Evolutionary conservation across 2,797 vertebrate species (phyloP).

Genomic region (Carapus acus): DNA sequence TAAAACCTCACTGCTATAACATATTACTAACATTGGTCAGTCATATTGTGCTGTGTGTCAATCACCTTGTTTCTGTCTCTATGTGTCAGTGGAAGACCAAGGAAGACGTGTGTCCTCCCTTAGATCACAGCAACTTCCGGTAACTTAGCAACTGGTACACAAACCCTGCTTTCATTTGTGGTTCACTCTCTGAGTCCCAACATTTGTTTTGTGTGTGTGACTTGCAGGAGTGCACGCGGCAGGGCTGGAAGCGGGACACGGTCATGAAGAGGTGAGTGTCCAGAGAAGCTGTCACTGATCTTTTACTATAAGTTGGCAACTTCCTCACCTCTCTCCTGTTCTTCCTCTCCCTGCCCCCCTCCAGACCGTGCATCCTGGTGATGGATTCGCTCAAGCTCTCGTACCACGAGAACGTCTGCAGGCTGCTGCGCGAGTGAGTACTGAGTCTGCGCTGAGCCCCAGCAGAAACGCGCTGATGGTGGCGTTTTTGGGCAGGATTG

Average conservation of each 20-base stretch:
- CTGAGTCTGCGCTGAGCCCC: neutral
- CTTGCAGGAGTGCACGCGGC: conserved; percentile 61
- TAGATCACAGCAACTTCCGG: conserved; percentile 34
- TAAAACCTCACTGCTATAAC: too few species aligned
- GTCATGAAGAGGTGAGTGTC: conserved; percentile 77
- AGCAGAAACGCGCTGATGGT: neutral
- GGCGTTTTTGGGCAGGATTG: neutral
- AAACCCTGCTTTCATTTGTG: neutral
- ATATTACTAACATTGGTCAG: too few species aligned
- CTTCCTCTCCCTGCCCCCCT: neutral
- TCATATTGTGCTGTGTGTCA: too few species aligned
- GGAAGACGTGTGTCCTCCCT: conserved; percentile 4
- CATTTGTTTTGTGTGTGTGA: neutral
- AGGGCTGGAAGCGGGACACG: conserved; percentile 60
- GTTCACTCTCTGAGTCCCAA: neutral
- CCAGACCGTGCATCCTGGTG: conserved; percentile 88
- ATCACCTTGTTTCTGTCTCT: conserved; percentile 16
- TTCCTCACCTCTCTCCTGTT: accelerated
- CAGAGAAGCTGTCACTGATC: neutral
- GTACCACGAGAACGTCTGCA: conserved; percentile 76
- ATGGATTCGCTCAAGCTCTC: conserved; percentile 88
- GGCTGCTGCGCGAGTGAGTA: conserved; percentile 90
- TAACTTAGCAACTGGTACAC: conserved; percentile 23
- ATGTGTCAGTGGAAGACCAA: neutral
- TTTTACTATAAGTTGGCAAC: too few species aligned